Conservation (phyloP, 2,797 vertebrate genomes). For the Carcharodon carcharias region DNA sequence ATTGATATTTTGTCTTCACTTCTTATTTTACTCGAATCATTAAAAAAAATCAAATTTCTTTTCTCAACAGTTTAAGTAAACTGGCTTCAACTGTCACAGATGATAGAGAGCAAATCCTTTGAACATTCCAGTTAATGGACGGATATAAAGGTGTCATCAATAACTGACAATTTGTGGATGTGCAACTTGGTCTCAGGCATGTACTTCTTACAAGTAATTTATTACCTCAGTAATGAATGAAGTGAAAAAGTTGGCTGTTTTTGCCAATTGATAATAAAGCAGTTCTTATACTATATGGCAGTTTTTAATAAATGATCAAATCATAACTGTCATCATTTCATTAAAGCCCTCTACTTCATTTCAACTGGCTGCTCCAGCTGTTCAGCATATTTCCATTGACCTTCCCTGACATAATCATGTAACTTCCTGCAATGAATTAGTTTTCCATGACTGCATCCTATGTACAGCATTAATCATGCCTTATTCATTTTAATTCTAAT, state of each 20-base stretch:
- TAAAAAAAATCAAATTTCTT: neutral
- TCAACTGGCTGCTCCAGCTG: neutral
- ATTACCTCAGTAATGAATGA: neutral
- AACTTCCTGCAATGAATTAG: slow-evolving; percentile 11
- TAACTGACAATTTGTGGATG: neutral
- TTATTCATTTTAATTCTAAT: neutral
- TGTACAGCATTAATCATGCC: neutral
- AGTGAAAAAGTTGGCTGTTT: neutral
- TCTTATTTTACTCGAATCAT: neutral
- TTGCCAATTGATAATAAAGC: neutral
- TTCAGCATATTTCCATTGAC: neutral
- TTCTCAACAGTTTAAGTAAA: neutral
- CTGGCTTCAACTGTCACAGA: neutral
- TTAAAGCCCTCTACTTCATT: neutral
- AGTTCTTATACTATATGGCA: neutral
- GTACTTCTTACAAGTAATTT: neutral
- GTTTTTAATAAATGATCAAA: neutral
- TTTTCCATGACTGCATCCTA: neutral
- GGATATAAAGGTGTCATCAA: neutral
- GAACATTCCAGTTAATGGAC: neutral
- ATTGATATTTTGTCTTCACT: neutral
- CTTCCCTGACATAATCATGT: slow-evolving; percentile 1
- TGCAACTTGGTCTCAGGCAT: neutral
- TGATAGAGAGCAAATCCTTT: neutral
- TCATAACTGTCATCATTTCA: neutral